Base-by-base conservation (phyloP, 1,140 invertebrate species). In the Drosophila nikananu region DNA sequence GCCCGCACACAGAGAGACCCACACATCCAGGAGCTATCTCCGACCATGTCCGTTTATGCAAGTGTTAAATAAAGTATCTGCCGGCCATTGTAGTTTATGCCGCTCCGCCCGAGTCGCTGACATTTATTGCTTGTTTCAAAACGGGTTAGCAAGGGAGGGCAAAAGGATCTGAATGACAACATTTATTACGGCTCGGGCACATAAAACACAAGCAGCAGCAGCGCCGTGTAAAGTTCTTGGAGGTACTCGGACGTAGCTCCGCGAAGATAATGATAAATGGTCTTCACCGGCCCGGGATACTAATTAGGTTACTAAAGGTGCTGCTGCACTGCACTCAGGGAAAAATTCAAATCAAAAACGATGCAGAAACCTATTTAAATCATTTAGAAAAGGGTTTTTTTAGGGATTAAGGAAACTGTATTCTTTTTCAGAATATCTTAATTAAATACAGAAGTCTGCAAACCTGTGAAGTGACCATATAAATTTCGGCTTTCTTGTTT, bases 51-150 rank as follows among this genome's bases (percentile, higher is more conserved):
- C 66, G 64, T 65, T 79, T 75, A 62, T 71, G 64, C 67, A 78
- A 83, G 77, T 87, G 84, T 89, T 83, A 81, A 89, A 89, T 83
- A 89, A 87, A 78, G 62, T 81, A 81, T 81, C 65, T 55, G 60
- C 30, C 21, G 46, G 73, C 37, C 61, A 63, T 72, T 57, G 65
- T 75, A 72, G 75, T 86, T 86, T 86, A 81, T 86, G 80, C 49
- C 21, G n/a, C 59, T 23, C 54, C 30, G 19, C 15, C 48, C 15
- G 30, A 80, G 21, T 27, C 62, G 62, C 52, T 89, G 77, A 78
- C 80, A 87, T 87, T 87, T 87, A 87, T 87, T 81, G 84, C 84
- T 74, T 84, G 68, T 78, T 87, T 68, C 59, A 75, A 72, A 61
- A 49, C 32, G 67, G 57, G 65, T 48, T 54, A 58, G 78, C 41